Percentiles rank a stretch among this genome's conserved stretches.
Evolutionary conservation across 2,113 vertebrate species (phyloP).

Genomic region (Sardina pilchardus): DNA sequence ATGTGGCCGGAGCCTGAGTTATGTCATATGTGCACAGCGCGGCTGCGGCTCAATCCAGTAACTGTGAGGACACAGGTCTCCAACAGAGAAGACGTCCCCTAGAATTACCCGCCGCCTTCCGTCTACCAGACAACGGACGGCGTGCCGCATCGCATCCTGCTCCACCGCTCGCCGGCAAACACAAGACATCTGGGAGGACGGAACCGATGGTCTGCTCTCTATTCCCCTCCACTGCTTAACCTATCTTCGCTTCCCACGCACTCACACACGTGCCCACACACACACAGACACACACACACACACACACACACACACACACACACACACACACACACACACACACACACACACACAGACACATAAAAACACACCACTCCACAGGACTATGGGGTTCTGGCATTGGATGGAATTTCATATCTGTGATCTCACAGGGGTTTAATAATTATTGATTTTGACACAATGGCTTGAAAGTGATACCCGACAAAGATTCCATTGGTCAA

Average conservation of each 20-base stretch:
- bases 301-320: constrained; percentile 13
- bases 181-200: constrained; percentile 36
- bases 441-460: constrained; percentile 19
- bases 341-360: not conserved
- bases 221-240: not conserved
- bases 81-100: not conserved
- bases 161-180: constrained; percentile 19
- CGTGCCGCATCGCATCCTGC: not conserved
- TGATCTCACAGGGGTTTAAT: constrained; percentile 17
- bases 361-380: not conserved
- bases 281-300: not conserved
- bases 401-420: constrained; percentile 18
- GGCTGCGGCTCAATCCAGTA: not conserved
- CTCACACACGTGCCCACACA: not conserved
- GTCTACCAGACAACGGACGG: not conserved
- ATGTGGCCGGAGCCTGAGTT: not conserved
- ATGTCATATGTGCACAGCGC: not conserved
- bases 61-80: not conserved
- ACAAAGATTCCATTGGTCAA: constrained; percentile 18
- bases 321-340: not conserved
- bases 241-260: constrained; percentile 24
- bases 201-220: not conserved
- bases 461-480: constrained; percentile 7
- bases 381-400: not conserved
- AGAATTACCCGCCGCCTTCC: not conserved